These are phyloP conservation scores for Tenthredo amoena DNA, from an alignment of 2,888 invertebrate genomes.

Conservation along the genomic window DNA sequence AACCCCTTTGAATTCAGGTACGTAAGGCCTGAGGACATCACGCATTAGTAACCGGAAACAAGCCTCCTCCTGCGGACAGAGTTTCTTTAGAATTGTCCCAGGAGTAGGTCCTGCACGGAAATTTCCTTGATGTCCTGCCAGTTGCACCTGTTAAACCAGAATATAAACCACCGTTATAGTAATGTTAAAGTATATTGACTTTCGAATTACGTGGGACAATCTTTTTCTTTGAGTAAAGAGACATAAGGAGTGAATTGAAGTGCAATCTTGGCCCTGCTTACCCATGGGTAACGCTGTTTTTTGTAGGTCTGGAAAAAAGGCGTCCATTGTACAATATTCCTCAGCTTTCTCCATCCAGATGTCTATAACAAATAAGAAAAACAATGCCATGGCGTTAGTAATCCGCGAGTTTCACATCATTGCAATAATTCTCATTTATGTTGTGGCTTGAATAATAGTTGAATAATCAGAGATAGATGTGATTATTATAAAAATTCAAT, in stretches of 20 bases:
- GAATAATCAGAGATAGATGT: background rate
- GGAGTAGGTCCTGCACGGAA: conserved; percentile 96
- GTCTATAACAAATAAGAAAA: conserved; percentile 83
- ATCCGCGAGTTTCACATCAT: background rate
- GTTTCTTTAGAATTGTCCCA: conserved; percentile 96
- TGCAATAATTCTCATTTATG: background rate
- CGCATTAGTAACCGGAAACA: conserved; percentile 93
- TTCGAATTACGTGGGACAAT: background rate
- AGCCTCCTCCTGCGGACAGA: conserved; percentile 93
- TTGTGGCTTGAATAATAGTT: background rate
- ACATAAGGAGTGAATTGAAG: background rate
- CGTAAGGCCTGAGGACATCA: conserved; percentile 92
- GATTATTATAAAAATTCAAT: background rate
- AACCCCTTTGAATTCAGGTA: conserved; percentile 94
- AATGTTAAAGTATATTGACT: background rate
- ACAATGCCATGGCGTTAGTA: background rate
- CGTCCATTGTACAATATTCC: conserved; percentile 97
- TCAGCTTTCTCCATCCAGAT: conserved; percentile 95
- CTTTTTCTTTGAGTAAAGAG: background rate
- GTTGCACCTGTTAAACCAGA: conserved; percentile 80
- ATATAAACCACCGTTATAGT: background rate
- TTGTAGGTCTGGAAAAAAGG: conserved; percentile 98
- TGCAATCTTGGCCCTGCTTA: conserved; percentile 74
- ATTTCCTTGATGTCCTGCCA: conserved; percentile 97
- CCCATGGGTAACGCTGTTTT: conserved; percentile 97